These are phyloP conservation scores for Coilia nasus DNA, from an alignment of 2,797 vertebrate species.

Conservation along the genomic window DNA sequence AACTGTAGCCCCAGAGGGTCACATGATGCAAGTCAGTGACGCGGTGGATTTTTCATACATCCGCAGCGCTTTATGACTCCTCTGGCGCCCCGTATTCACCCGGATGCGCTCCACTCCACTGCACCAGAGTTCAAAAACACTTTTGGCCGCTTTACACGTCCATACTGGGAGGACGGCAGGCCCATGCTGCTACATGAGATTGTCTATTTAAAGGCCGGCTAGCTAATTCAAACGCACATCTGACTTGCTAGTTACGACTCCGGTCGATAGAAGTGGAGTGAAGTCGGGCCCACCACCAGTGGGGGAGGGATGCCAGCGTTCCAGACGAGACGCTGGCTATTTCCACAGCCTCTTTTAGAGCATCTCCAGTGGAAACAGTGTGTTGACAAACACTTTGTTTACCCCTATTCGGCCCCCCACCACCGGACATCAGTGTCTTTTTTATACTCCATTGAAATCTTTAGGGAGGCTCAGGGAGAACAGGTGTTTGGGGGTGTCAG, in stretches of 20 bases:
- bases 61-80: not conserved
- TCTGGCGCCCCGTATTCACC: no score
- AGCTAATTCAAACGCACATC: conserved; percentile 4
- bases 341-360: conserved; percentile 17
- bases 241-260: conserved; percentile 40
- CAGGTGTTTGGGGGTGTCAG: conserved; percentile 65
- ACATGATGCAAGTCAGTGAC: no score
- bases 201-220: conserved; percentile 43
- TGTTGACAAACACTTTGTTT: conserved; percentile 76
- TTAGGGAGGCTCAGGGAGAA: conserved; percentile 56
- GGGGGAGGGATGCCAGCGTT: conserved; percentile 17
- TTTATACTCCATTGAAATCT: conserved; percentile 67
- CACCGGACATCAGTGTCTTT: conserved; percentile 24
- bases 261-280: no score
- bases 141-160: not conserved
- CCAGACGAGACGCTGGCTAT: conserved; percentile 35
- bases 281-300: not conserved
- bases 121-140: not conserved
- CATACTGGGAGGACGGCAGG: not conserved
- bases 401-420: conserved; percentile 39
- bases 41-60: no score
- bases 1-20: no score
- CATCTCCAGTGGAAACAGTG: conserved; percentile 52
- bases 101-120: not conserved
- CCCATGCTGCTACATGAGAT: not conserved